A percentile compares a stretch with the other conserved stretches of the same genome.
Conservation (phyloP, 1,140 invertebrate genomes). For the Drosophila nigrodunni region DNA sequence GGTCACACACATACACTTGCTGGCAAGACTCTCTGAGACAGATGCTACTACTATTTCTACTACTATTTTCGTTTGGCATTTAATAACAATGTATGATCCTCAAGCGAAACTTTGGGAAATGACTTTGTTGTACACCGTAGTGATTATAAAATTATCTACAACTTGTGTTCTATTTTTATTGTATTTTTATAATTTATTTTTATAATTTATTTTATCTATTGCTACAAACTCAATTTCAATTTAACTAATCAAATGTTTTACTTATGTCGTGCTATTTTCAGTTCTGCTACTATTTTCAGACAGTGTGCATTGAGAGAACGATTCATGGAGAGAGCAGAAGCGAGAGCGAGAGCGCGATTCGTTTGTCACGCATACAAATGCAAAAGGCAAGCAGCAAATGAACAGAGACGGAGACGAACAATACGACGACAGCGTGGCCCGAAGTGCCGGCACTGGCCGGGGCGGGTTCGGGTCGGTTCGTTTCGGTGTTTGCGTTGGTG, state of each 20-base stretch:
- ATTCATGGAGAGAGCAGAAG: neutral
- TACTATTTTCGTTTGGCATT: conserved; percentile 41
- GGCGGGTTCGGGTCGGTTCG: conserved; percentile 8
- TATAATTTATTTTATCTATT: no score
- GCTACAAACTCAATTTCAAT: no score
- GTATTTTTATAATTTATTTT: no score
- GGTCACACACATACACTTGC: conserved; percentile 65
- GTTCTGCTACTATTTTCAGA: conserved; percentile 29
- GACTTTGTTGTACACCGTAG: no score
- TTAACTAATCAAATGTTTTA: neutral
- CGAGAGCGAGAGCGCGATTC: conserved; percentile 3
- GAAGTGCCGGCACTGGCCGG: conserved; percentile 26
- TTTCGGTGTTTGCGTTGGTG: neutral
- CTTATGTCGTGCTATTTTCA: conserved; percentile 22
- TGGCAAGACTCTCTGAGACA: conserved; percentile 19
- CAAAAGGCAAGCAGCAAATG: conserved; percentile 41
- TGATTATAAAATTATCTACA: no score
- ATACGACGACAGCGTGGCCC: conserved; percentile 60
- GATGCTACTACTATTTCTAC: conserved; percentile 58
- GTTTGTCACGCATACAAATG: conserved; percentile 36
- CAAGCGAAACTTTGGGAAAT: no score
- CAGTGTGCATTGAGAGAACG: neutral
- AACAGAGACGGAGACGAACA: conserved; percentile 51
- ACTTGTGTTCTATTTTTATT: no score
- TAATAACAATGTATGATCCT: neutral